Base-by-base conservation (phyloP, 64 coral and sea anemone genomes). In the Montipora capricornis region DNA sequence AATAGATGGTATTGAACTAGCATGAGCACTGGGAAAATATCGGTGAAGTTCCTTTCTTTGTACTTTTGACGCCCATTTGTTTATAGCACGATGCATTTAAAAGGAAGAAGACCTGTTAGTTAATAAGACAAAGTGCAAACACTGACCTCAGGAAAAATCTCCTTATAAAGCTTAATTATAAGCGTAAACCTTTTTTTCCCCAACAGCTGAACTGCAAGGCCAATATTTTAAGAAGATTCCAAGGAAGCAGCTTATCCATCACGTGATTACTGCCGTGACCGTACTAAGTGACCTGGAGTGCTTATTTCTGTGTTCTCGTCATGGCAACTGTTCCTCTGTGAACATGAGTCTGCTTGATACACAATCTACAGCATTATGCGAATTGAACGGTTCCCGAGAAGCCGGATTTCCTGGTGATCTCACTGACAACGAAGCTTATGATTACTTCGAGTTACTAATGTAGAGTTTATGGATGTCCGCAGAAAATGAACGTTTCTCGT, bases 281-380 rank as follows among this genome's bases (percentile, higher is more conserved):
- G 17, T 46, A 78, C 44, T 49, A 9, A 79, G 87, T 76, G 74
- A 89, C 44, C n/a, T 89, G 22, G 87, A 89, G 75, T 89, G 87
- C 45, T 22, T 89, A 24, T 19, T 77, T 19, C 15, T 22, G 20
- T 89, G 87, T 49, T 6, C 19, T 29, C 87, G 87, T 7, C 15
- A 76, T 17, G 6, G 29, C 9, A 66, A 79, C 4, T 89, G 87
- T 49, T 48, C 17, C 20, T 89, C 87, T n/a, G 87, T 89, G 5
- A 89, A 89, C n/a, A 55, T 75, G 24, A 74, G 29, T 53, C 86
- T 16, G 2, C 47, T 10, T 0, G 4, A 12, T 11, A 1, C 20
- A 47, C 81, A 46, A 50, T 57, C 1, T 16, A 19, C 49, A 15
- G 48, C 22, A 29, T 11, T 78, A 7, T 89, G 87, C 59, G 87